These are phyloP conservation scores for Micromussa lordhowensis DNA, from an alignment of 92 coral and sea anemone species.

Conservation along the genomic window DNA sequence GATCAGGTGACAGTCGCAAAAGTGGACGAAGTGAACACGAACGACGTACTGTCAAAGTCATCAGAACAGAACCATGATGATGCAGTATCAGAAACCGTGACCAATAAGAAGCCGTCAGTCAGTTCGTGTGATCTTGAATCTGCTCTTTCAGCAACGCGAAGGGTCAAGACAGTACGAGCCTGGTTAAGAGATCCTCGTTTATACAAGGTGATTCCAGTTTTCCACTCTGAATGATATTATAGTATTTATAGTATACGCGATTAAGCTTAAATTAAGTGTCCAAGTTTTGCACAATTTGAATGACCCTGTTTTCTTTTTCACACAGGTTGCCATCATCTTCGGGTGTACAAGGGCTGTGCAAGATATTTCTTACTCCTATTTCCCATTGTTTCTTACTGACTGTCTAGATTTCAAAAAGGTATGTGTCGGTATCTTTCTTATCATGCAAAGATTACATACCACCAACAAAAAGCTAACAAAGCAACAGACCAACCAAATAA, in stretches of 20 bases:
- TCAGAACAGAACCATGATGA: not conserved
- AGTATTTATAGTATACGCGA: not conserved
- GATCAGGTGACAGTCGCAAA: not conserved
- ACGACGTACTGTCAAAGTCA: not conserved
- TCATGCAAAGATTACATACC: no score
- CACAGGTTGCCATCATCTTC: conserved; percentile 21
- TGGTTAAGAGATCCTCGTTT: conserved; percentile 35
- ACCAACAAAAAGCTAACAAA: no score
- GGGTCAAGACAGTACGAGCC: conserved; percentile 8
- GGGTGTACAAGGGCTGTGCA: conserved; percentile 15
- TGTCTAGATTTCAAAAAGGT: conserved; percentile 29
- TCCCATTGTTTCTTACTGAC: conserved; percentile 33
- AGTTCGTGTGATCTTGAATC: not conserved
- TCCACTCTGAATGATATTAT: not conserved
- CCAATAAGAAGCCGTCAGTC: not conserved
- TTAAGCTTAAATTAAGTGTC: not conserved
- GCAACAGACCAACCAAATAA: no score
- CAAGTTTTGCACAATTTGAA: not conserved
- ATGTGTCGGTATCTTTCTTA: not conserved
- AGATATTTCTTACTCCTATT: conserved; percentile 19
- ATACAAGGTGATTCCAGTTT: conserved; percentile 8
- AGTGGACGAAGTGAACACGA: not conserved
- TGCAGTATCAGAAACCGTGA: not conserved
- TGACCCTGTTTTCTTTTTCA: not conserved
- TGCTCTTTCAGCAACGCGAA: not conserved